Percentiles rank a stretch among this genome's conserved stretches.
These are phyloP conservation scores for Gavialis gangeticus DNA, from an alignment of 2,113 vertebrate genomes.

Conservation along the genomic window DNA sequence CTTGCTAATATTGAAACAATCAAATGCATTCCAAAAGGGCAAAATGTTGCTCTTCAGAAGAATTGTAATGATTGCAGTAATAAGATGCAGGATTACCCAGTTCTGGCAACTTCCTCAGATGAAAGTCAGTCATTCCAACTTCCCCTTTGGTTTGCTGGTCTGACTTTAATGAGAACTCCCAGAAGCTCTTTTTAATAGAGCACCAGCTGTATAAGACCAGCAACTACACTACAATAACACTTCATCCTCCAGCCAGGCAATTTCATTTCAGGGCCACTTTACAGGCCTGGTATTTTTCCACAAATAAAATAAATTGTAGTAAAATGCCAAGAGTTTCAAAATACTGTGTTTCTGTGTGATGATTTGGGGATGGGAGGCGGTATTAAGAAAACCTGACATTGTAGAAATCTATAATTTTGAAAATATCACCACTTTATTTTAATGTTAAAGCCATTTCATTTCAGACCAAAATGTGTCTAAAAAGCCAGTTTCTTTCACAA, in stretches of 20 bases:
- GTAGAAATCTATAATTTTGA: not conserved
- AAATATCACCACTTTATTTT: not conserved
- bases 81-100: slow-evolving; percentile 5
- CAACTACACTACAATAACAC: not conserved
- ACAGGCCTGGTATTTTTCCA: not conserved
- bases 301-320: not conserved
- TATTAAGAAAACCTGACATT: not conserved
- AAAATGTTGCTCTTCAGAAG: not conserved
- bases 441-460: not conserved
- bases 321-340: not conserved
- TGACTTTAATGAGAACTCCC: not conserved
- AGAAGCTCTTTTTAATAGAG: not conserved
- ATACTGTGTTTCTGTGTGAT: not conserved
- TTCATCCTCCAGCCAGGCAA: not conserved
- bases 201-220: not conserved
- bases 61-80: slow-evolving; percentile 11
- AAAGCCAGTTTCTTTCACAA: not conserved
- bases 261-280: not conserved
- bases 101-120: slow-evolving; percentile 5
- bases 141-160: not conserved
- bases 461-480: not conserved
- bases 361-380: not conserved
- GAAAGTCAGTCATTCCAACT: not conserved
- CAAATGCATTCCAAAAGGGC: not conserved
- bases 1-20: not conserved